phyloP scores from a whole-genome alignment of 2,888 invertebrate genomes.

The Rhyacophila evoluta region DNA sequence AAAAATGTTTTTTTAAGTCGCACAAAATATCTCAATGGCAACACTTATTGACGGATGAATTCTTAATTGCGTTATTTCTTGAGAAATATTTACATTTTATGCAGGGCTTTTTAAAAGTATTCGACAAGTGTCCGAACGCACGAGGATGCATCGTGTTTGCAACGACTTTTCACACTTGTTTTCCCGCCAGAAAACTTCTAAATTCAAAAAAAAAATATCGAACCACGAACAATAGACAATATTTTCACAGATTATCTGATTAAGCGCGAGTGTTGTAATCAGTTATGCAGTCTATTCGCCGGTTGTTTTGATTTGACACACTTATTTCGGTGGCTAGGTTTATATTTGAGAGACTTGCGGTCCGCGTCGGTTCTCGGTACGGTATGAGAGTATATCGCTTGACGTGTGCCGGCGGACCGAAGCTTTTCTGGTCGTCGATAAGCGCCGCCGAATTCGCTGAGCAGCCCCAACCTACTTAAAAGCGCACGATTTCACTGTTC shows the following conservation, averaged over 20 bases:
- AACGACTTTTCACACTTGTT: neutral
- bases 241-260: neutral
- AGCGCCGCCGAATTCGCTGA: slow-evolving; percentile 37
- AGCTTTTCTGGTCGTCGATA: slow-evolving; percentile 39
- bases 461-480: slow-evolving; percentile 46
- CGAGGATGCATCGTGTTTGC: slow-evolving; percentile 26
- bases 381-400: slow-evolving; percentile 10
- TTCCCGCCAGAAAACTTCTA: slow-evolving; percentile 36
- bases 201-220: slow-evolving; percentile 15
- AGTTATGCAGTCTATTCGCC: neutral
- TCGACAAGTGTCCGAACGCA: slow-evolving; percentile 16
- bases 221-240: neutral
- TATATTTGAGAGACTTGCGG: neutral
- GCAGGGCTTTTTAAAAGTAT: slow-evolving; percentile 25
- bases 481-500: slow-evolving; percentile 11
- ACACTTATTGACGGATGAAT: slow-evolving; percentile 1
- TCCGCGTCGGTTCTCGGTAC: slow-evolving; percentile 20
- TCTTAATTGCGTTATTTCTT: neutral
- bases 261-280: neutral
- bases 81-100: slow-evolving; percentile 33
- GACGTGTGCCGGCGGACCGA: slow-evolving; percentile 7
- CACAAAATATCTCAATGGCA: neutral
- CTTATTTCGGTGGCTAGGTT: slow-evolving; percentile 3
- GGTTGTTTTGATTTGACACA: slow-evolving; percentile 22
- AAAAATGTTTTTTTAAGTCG: neutral